phyloP scores from a whole-genome alignment of 2,113 vertebrate species.

The Saccopteryx bilineata region DNA sequence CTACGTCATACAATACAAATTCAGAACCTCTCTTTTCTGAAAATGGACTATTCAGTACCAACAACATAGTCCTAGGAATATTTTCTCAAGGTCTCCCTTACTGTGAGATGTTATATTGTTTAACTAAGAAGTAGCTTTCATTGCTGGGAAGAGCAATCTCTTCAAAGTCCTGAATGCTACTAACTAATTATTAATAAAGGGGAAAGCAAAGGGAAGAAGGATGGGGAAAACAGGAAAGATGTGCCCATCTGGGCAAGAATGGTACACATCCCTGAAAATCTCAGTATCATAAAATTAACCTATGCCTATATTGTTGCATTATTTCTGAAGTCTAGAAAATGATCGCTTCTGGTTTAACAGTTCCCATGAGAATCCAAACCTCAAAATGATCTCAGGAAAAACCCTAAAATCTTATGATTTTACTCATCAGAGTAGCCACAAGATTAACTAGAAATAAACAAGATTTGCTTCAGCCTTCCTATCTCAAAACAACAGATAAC shows the following conservation, averaged over 20 bases:
- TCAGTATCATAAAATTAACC: background rate
- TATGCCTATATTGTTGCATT: background rate
- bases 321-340: background rate
- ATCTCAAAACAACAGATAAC: conserved; percentile 63
- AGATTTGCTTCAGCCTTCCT: conserved; percentile 52
- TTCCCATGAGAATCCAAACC: conserved; percentile 43
- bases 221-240: background rate
- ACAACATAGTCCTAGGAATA: background rate
- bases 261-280: background rate
- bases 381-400: conserved; percentile 68
- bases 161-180: conserved; percentile 37
- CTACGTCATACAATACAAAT: conserved; percentile 34
- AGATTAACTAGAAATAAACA: conserved; percentile 54
- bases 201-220: background rate
- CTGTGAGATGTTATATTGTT: background rate
- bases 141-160: conserved; percentile 5
- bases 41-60: conserved; percentile 39
- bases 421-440: conserved; percentile 61
- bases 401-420: conserved; percentile 46
- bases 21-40: conserved; percentile 57
- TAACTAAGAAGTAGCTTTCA: conserved; percentile 44
- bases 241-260: background rate
- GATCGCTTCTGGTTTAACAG: background rate
- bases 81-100: conserved; percentile 49
- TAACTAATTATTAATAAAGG: background rate